Conservation (phyloP, 2,113 vertebrate species). For the Limnothrissa miodon region DNA sequence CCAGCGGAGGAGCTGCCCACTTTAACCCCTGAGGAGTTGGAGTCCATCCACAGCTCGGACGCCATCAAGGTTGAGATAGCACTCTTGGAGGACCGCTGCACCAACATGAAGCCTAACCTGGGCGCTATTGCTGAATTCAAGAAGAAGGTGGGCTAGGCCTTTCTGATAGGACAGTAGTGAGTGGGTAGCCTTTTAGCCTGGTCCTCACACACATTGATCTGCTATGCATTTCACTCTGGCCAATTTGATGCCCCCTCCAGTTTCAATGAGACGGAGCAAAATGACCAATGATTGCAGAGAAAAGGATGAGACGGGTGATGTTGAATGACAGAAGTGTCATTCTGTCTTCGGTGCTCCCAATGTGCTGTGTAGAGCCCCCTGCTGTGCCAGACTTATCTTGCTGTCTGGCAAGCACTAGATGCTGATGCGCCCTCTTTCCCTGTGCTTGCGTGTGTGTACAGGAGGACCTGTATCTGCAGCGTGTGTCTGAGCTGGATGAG, state of each 20-base stretch:
- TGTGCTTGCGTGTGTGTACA: constrained; percentile 48
- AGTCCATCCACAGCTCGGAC: constrained; percentile 74
- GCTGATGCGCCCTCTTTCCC: not conserved
- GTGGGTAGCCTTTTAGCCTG: too few species aligned
- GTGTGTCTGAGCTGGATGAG: constrained; percentile 86
- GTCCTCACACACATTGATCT: too few species aligned
- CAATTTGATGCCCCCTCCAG: too few species aligned
- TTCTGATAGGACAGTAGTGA: too few species aligned
- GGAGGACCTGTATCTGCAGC: constrained; percentile 92
- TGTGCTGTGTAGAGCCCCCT: too few species aligned
- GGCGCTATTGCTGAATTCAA: constrained; percentile 85
- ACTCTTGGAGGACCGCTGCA: constrained; percentile 81
- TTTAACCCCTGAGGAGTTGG: constrained; percentile 74
- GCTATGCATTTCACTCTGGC: too few species aligned
- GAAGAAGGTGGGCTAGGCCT: constrained; percentile 77
- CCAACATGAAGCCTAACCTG: constrained; percentile 89
- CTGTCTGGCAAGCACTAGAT: not conserved
- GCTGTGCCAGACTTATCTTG: too few species aligned
- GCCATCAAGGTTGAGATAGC: constrained; percentile 82
- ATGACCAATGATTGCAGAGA: too few species aligned
- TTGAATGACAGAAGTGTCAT: too few species aligned
- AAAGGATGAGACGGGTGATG: too few species aligned
- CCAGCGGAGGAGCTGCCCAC: constrained; percentile 71
- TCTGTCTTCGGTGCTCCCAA: too few species aligned
- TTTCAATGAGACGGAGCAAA: too few species aligned